Evolutionary conservation across 2,797 vertebrate species (phyloP).

Genomic region (Phrynocephalus forsythii): DNA sequence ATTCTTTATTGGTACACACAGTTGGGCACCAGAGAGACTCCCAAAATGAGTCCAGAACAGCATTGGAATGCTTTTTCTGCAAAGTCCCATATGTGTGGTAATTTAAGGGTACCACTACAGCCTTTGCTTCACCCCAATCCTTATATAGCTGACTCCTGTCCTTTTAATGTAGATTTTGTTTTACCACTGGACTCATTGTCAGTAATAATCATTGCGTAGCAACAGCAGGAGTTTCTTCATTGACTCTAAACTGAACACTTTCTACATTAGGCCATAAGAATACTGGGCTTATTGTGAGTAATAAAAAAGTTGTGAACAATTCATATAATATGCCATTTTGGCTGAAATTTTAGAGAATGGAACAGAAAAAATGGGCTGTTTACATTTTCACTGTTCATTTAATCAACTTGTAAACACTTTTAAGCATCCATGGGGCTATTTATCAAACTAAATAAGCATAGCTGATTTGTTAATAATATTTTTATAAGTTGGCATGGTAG

Average conservation of each 20-base stretch:
- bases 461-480: conserved; percentile 5
- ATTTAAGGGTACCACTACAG: conserved; percentile 6
- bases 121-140: conserved; percentile 4
- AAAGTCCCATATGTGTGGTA: background rate
- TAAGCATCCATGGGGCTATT: background rate
- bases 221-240: fast-evolving
- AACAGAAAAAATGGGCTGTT: background rate
- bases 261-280: conserved; percentile 35
- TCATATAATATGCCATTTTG: background rate
- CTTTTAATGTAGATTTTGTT: conserved; percentile 12
- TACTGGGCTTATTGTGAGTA: background rate
- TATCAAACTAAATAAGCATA: background rate
- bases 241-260: conserved; percentile 7
- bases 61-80: background rate
- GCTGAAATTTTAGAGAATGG: background rate
- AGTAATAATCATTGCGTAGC: conserved; percentile 7
- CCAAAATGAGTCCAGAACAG: background rate
- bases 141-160: background rate
- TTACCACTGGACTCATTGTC: conserved; percentile 13
- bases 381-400: background rate
- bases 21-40: background rate
- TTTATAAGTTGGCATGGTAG: background rate
- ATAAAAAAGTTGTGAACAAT: conserved; percentile 9
- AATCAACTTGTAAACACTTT: background rate
- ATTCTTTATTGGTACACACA: background rate